These are phyloP conservation scores for Leptodactylus fallax DNA, from an alignment of 2,797 vertebrate species.

Conservation along the genomic window DNA sequence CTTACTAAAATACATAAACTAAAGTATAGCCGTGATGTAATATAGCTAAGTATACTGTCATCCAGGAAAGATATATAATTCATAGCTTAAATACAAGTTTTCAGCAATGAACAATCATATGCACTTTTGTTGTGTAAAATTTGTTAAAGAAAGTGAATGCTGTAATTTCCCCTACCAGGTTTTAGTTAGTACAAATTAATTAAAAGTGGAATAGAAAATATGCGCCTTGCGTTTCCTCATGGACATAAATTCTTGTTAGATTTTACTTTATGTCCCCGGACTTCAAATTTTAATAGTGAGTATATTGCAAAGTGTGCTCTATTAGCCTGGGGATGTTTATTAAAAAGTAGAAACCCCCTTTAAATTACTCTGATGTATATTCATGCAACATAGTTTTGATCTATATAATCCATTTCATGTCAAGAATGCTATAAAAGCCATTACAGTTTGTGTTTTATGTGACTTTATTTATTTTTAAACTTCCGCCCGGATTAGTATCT, in stretches of 20 bases:
- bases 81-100: neutral
- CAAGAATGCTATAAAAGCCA: neutral
- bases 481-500: too few species aligned
- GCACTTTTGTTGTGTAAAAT: slow-evolving; percentile 29
- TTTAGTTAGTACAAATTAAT: slow-evolving; percentile 35
- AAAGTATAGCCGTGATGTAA: neutral
- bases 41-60: slow-evolving; percentile 8
- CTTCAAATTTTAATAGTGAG: neutral
- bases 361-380: neutral
- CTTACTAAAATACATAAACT: slow-evolving; percentile 50
- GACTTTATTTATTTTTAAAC: neutral
- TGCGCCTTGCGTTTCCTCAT: neutral
- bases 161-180: slow-evolving; percentile 8
- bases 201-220: slow-evolving; percentile 4
- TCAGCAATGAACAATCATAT: slow-evolving; percentile 1
- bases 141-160: slow-evolving; percentile 29
- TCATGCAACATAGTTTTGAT: neutral
- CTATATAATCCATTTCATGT: neutral
- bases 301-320: neutral
- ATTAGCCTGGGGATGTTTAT: neutral
- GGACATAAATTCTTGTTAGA: neutral
- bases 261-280: neutral
- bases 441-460: neutral
- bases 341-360: neutral
- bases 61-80: slow-evolving; percentile 31